phyloP scores from a whole-genome alignment of 2,888 invertebrate species.

The Nasonovia ribisnigri region DNA sequence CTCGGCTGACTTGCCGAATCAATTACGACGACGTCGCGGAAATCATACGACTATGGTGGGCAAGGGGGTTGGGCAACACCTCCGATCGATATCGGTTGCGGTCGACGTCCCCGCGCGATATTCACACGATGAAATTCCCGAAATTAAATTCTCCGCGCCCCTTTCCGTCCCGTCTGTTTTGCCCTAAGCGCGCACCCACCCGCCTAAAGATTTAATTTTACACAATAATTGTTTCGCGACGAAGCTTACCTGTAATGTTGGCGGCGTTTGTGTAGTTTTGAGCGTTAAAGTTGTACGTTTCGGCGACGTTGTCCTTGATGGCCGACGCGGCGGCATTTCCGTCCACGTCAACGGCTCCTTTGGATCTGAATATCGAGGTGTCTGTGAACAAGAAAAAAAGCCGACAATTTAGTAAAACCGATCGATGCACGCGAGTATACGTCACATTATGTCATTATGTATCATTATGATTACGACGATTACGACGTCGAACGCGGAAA shows the following conservation, averaged over 20 bases:
- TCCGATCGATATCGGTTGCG: background rate
- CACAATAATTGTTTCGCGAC: background rate
- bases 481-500: background rate
- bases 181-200: background rate
- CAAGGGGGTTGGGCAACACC: background rate
- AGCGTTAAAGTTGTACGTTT: background rate
- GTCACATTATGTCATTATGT: background rate
- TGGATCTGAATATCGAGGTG: conserved; percentile 1
- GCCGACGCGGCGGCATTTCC: background rate
- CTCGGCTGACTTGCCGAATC: background rate
- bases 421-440: background rate
- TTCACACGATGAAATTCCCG: background rate
- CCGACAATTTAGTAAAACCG: background rate
- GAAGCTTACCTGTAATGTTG: conserved; percentile 46
- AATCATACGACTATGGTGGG: background rate
- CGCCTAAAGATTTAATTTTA: background rate
- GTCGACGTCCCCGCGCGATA: background rate
- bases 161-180: background rate
- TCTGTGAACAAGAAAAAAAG: background rate
- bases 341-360: conserved; percentile 31
- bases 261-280: conserved; percentile 35
- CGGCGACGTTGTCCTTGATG: background rate
- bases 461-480: background rate
- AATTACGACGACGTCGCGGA: background rate
- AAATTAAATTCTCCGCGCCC: background rate